Conservation (phyloP, 1,140 invertebrate species). For the Streblospio benedicti region DNA sequence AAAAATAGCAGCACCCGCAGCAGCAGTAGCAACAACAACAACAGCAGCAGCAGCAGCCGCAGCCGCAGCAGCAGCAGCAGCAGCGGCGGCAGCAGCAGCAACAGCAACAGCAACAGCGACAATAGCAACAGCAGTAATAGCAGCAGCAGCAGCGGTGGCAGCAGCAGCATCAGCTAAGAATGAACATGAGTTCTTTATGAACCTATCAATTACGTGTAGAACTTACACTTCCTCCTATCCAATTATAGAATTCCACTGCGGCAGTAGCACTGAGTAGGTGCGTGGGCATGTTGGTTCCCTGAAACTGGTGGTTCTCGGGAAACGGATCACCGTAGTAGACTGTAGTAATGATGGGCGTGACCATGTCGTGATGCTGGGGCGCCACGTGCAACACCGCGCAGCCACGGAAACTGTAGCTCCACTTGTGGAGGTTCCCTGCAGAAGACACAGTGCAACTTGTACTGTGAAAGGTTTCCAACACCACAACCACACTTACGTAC, state of each 20-base stretch:
- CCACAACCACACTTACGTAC: not conserved
- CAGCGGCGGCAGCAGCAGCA: conserved; percentile 50
- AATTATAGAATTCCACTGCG: conserved; percentile 26
- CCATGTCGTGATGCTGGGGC: conserved; percentile 14
- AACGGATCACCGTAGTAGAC: conserved; percentile 15
- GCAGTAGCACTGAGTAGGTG: conserved; percentile 22
- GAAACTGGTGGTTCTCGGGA: conserved; percentile 23
- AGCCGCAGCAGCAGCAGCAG: conserved; percentile 49
- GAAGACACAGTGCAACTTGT: not conserved
- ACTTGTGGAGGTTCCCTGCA: conserved; percentile 33
- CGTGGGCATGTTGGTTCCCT: conserved; percentile 29
- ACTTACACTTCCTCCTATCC: conserved; percentile 27
- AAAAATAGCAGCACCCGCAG: conserved; percentile 47
- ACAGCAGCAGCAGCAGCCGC: conserved; percentile 51
- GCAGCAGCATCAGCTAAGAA: not conserved
- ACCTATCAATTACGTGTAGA: too few relatives aligned
- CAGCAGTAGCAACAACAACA: conserved; percentile 54
- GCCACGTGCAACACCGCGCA: conserved; percentile 26
- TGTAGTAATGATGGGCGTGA: conserved; percentile 23
- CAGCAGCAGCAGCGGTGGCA: conserved; percentile 7
- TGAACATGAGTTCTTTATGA: too few relatives aligned
- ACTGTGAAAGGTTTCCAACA: not conserved
- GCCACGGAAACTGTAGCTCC: conserved; percentile 27
- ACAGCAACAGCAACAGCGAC: conserved; percentile 20
- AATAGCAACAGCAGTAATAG: conserved; percentile 13